These are phyloP conservation scores for Tapera naevia DNA, from an alignment of 2,797 vertebrate species.

Conservation along the genomic window DNA sequence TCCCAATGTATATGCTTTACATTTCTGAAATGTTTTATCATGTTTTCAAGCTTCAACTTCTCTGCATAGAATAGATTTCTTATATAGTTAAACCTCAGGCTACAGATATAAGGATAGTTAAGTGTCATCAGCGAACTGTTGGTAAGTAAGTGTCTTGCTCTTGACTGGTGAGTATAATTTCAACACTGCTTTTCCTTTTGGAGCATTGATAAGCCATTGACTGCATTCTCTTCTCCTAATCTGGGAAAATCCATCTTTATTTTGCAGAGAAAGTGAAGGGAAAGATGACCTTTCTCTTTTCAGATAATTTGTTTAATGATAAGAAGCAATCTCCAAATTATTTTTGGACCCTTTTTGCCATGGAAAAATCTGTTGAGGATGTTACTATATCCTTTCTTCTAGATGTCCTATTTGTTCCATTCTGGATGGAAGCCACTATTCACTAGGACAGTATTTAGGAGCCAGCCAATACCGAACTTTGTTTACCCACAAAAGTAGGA, in stretches of 20 bases:
- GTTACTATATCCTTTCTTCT: not conserved
- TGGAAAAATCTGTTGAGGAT: not conserved
- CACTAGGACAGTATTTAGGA: not conserved
- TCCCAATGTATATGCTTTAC: rapidly evolving
- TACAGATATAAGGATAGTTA: not conserved
- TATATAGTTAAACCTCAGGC: not conserved
- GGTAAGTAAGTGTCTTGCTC: not conserved
- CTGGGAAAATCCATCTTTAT: not conserved
- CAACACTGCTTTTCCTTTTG: not conserved
- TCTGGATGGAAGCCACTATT: not conserved
- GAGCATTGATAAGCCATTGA: not conserved
- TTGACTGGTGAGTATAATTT: not conserved
- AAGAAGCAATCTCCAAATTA: not conserved
- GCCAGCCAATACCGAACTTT: not conserved
- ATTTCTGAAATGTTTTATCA: not conserved
- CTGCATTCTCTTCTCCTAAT: not conserved
- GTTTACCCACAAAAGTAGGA: not conserved
- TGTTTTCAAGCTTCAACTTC: not conserved
- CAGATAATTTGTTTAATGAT: not conserved
- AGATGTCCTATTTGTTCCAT: not conserved
- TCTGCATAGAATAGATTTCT: not conserved
- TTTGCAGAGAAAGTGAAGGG: not conserved
- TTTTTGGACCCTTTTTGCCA: not conserved
- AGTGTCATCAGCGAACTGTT: not conserved
- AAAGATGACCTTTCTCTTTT: not conserved